Evolutionary conservation across 2,113 vertebrate species (phyloP), one percentile per base, ranked within the genome.

Genomic region (Ceyx melanurus): DNA sequence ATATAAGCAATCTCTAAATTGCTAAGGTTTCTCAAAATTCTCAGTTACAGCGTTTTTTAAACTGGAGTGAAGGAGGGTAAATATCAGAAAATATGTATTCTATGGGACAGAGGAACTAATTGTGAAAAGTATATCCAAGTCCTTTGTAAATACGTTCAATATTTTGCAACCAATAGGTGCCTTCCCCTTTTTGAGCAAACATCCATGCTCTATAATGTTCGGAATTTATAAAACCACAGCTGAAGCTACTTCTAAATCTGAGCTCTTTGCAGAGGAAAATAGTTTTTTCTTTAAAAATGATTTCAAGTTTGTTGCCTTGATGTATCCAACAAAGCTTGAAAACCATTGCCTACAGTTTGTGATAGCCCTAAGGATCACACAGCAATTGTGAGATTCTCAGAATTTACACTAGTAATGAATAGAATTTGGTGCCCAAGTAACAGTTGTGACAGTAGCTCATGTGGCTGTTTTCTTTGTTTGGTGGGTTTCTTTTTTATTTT

Each of bases 401-500:
- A n/a, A 45, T 54, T 68, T 89, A 37, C 6, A 29, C 4, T 10
- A 43, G 5, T 45, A 15, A 57, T 48, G 9, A 35, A 35, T 2
- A 51, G 5, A 64, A 72, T 57, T 82, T 75, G 15, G 3, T 65
- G 21, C 9, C 15, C 48, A 45, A 40, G 7, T 72, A 23, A 4
- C 46, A 46, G 3, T 54, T 87, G 8, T 58, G 13, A 8, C 20
- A 33, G 8, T 43, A 71, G 3, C 4, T 54, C 5, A 9, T 11
- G 3, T 23, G n/a, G 3, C n/a, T 56, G 20, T 1, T 0, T 2
- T 31, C 3, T 46, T 58, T 75, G 12, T 42, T 80, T 40, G 15
- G 7, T 56, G 26, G 6, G 7, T 17, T 64, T 5, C 0, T 42
- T 57, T 1, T 60, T 46, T 72, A 3, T 0, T 60, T 81, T 66